Percentiles rank a stretch among this genome's conserved stretches.
phyloP scores from a whole-genome alignment of 1,140 invertebrate genomes.

The Platyura marginata region DNA sequence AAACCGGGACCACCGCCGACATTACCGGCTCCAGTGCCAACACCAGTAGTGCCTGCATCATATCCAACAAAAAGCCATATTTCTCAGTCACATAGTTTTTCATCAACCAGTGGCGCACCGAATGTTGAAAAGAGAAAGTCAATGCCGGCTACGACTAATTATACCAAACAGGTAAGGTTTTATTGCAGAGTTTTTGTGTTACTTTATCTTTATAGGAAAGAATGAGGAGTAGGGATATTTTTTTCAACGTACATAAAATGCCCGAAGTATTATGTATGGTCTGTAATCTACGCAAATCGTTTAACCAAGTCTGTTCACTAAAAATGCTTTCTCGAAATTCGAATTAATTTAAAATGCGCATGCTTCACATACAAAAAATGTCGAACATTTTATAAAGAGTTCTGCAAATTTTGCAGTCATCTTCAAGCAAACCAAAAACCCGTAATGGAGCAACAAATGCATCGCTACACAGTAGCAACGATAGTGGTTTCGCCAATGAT shows the following conservation, averaged over 20 bases:
- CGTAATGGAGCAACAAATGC: conserved; percentile 36
- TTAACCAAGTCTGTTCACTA: no score
- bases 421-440: conserved; percentile 10
- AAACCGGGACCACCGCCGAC: conserved; percentile 38
- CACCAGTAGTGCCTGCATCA: conserved; percentile 23
- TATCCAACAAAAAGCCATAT: conserved; percentile 11
- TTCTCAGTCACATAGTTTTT: conserved; percentile 33
- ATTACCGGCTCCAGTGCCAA: conserved; percentile 40
- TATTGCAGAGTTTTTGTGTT: no score
- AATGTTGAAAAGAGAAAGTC: conserved; percentile 17
- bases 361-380: no score
- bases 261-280: no score
- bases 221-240: no score
- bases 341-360: no score
- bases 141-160: conserved; percentile 12
- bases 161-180: conserved; percentile 1
- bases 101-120: conserved; percentile 18
- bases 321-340: no score
- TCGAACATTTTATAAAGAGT: not conserved
- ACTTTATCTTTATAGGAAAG: no score
- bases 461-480: conserved; percentile 74
- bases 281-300: no score
- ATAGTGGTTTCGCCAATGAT: conserved; percentile 80
- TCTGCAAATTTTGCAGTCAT: not conserved
- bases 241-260: no score